These are phyloP conservation scores for Prosapia bicincta DNA, from an alignment of 2,888 invertebrate genomes.

Conservation along the genomic window DNA sequence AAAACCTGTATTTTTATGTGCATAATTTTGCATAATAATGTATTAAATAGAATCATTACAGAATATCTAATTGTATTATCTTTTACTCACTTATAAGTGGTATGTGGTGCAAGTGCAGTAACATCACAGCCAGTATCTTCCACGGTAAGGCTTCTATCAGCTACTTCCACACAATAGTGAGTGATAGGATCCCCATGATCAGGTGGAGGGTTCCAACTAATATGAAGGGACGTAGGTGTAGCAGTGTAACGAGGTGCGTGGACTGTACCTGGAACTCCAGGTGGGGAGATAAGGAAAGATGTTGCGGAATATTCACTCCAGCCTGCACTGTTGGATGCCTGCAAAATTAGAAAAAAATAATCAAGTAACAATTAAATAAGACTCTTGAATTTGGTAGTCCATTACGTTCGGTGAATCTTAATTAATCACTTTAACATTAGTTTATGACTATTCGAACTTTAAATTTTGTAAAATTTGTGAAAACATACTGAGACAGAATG, in stretches of 20 bases:
- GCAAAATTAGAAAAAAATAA: conserved; percentile 40
- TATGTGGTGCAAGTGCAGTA: conserved; percentile 70
- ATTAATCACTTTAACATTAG: no score
- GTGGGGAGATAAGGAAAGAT: conserved; percentile 65
- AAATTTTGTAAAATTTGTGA: no score
- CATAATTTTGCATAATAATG: no score
- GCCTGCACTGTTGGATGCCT: conserved; percentile 81
- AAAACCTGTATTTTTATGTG: no score
- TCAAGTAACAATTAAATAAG: no score
- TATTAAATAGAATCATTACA: no score
- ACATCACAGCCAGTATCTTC: conserved; percentile 61
- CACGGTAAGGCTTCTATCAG: conserved; percentile 56
- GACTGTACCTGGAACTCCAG: conserved; percentile 75
- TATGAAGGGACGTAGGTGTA: conserved; percentile 63
- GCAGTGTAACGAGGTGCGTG: conserved; percentile 56
- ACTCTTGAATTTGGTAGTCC: no score
- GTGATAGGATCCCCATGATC: conserved; percentile 72
- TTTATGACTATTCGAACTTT: no score
- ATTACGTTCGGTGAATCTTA: no score
- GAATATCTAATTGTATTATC: not conserved
- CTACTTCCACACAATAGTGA: conserved; percentile 71
- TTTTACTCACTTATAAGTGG: conserved; percentile 58
- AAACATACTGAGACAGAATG: no score
- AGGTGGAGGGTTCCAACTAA: conserved; percentile 73
- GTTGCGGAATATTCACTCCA: conserved; percentile 66